These are phyloP conservation scores for Drosophila hawaiiensis DNA, from an alignment of 2,888 invertebrate genomes.

Conservation along the genomic window DNA sequence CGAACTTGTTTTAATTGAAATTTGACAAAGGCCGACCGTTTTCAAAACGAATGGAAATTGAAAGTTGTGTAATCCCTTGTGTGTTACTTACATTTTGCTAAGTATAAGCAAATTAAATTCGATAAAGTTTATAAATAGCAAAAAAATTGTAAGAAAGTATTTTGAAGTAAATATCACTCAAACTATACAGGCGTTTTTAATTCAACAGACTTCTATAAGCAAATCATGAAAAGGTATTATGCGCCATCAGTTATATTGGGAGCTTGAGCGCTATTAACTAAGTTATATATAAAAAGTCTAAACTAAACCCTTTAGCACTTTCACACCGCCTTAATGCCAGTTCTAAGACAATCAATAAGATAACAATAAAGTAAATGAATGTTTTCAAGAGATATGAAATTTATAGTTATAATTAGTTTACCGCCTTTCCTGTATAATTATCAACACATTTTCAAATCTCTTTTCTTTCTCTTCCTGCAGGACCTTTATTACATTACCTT, in stretches of 20 bases:
- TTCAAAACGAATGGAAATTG: constrained; percentile 1
- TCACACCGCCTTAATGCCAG: neutral
- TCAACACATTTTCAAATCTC: constrained; percentile 40
- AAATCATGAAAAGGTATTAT: neutral
- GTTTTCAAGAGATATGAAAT: neutral
- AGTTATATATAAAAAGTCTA: neutral
- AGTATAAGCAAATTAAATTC: neutral
- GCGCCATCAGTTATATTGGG: neutral
- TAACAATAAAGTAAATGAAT: neutral
- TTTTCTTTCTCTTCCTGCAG: constrained; percentile 83
- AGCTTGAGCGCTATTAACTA: neutral
- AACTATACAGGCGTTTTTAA: neutral
- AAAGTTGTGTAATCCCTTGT: neutral
- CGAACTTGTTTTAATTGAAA: constrained; percentile 47
- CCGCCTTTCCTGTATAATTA: constrained; percentile 41
- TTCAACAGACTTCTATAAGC: neutral
- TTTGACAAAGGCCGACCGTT: constrained; percentile 12
- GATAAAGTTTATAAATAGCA: neutral
- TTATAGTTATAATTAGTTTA: constrained; percentile 14
- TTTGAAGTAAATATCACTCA: neutral
- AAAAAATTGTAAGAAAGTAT: neutral
- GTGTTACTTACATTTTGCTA: neutral
- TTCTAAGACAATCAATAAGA: neutral
- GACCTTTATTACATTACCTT: constrained; percentile 88
- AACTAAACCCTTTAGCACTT: neutral